phyloP scores from a whole-genome alignment of 1,140 invertebrate genomes.

The Bicyclus anynana region DNA sequence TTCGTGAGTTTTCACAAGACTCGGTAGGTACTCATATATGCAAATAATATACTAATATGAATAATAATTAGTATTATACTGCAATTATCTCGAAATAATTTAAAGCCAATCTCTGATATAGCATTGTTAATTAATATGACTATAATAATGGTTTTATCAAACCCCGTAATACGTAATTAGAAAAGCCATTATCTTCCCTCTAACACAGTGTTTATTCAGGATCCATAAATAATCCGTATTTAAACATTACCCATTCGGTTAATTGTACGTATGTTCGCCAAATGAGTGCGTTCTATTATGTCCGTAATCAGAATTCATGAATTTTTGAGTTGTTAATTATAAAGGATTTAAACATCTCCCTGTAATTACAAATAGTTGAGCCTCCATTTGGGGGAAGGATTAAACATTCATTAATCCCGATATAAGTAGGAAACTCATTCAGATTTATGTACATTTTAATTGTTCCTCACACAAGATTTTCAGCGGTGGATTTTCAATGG shows the following conservation, averaged over 20 bases:
- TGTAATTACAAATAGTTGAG: conserved; percentile 19
- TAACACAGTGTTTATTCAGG: not conserved
- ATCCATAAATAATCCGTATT: conserved; percentile 14
- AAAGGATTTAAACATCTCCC: conserved; percentile 7
- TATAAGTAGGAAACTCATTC: conserved; percentile 37
- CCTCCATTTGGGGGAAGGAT: conserved; percentile 21
- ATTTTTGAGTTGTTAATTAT: conserved; percentile 25
- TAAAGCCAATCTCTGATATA: too few species aligned
- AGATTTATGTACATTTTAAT: conserved; percentile 66
- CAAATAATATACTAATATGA: too few species aligned
- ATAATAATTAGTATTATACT: too few species aligned
- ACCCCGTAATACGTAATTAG: not conserved
- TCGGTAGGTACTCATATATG: too few species aligned
- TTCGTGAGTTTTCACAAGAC: too few species aligned
- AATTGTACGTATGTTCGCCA: conserved; percentile 13
- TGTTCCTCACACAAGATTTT: conserved; percentile 59
- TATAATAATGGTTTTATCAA: too few species aligned
- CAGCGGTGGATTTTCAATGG: conserved; percentile 44
- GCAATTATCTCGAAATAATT: too few species aligned
- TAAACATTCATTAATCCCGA: conserved; percentile 41
- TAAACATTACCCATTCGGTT: conserved; percentile 5
- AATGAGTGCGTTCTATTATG: conserved; percentile 17
- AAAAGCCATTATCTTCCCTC: not conserved
- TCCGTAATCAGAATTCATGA: conserved; percentile 24
- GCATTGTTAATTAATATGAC: too few species aligned